Percentiles rank a stretch among this genome's conserved stretches.
Evolutionary conservation across 2,888 invertebrate species (phyloP).

Genomic region (Hofmannophila pseudospretella): DNA sequence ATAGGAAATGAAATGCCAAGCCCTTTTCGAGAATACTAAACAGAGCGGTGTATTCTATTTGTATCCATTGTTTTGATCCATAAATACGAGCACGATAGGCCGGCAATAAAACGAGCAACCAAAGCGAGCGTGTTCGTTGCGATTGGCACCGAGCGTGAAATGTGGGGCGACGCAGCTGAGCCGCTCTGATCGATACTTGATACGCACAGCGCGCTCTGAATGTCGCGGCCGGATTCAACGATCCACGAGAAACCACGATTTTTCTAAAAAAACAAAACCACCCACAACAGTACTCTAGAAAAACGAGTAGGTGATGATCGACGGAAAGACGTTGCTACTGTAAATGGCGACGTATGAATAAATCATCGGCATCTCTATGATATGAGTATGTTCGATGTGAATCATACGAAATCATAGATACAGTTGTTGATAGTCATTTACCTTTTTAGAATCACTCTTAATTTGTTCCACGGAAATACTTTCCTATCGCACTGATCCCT

Average conservation of each 20-base stretch:
- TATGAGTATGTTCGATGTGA: constrained; percentile 2
- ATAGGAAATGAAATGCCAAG: constrained; percentile 30
- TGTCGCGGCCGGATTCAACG: constrained; percentile 53
- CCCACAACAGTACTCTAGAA: constrained; percentile 21
- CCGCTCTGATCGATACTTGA: constrained; percentile 69
- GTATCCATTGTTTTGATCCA: constrained; percentile 35
- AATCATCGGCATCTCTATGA: constrained; percentile 8
- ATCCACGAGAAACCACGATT: constrained; percentile 32
- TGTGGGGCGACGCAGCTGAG: constrained; percentile 64
- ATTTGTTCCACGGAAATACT: constrained; percentile 4
- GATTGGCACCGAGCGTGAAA: constrained; percentile 60
- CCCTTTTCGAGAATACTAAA: constrained; percentile 28
- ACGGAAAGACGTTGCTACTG: constrained; percentile 17
- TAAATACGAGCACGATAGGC: constrained; percentile 23
- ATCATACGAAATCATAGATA: too few species aligned
- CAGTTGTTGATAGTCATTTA: too few species aligned
- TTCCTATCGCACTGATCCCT: constrained; percentile 13
- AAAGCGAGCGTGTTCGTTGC: constrained; percentile 42
- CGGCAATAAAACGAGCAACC: constrained; percentile 24
- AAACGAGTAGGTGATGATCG: constrained; percentile 6
- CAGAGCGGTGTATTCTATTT: constrained; percentile 27
- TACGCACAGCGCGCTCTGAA: constrained; percentile 65
- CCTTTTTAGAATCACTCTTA: too few species aligned
- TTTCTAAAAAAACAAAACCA: constrained; percentile 28
- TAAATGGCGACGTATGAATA: constrained; percentile 20